A percentile compares a stretch with the other conserved stretches of the same genome.
Conservation (phyloP, 2,113 vertebrate species). For the Craseonycteris thonglongyai region DNA sequence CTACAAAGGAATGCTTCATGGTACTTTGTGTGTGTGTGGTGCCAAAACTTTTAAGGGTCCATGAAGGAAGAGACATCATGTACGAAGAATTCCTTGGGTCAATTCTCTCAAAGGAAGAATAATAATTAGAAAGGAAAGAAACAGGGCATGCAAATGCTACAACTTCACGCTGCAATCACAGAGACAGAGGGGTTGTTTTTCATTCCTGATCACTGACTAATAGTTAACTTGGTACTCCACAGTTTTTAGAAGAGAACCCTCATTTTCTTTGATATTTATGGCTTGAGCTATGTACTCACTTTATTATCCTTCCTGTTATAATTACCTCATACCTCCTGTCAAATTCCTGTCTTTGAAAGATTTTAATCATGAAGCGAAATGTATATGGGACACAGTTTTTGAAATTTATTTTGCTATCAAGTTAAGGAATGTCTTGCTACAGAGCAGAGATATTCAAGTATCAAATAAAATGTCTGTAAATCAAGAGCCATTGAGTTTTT, state of each 20-base stretch:
- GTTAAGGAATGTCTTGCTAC: neutral
- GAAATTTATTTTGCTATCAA: neutral
- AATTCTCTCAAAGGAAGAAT: slow-evolving; percentile 31
- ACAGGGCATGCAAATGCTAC: slow-evolving; percentile 47
- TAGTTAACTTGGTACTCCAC: neutral
- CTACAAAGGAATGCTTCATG: slow-evolving; percentile 52
- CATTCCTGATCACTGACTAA: neutral
- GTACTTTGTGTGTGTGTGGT: slow-evolving; percentile 48
- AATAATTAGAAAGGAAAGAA: slow-evolving; percentile 57
- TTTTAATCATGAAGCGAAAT: neutral
- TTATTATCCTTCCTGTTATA: neutral
- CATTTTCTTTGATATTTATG: neutral
- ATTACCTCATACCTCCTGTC: neutral
- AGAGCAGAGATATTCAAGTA: neutral
- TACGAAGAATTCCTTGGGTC: slow-evolving; percentile 67
- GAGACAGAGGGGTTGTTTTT: slow-evolving; percentile 53
- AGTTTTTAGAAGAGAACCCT: neutral
- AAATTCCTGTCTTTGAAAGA: neutral
- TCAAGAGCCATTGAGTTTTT: neutral
- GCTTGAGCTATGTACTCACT: neutral
- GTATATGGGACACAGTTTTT: neutral
- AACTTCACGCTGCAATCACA: slow-evolving; percentile 56
- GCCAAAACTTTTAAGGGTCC: slow-evolving; percentile 63
- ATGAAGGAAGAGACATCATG: slow-evolving; percentile 64
- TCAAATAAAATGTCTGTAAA: neutral